Evolutionary conservation across 2,888 invertebrate species (phyloP).

Genomic region (Latrodectus elegans): DNA sequence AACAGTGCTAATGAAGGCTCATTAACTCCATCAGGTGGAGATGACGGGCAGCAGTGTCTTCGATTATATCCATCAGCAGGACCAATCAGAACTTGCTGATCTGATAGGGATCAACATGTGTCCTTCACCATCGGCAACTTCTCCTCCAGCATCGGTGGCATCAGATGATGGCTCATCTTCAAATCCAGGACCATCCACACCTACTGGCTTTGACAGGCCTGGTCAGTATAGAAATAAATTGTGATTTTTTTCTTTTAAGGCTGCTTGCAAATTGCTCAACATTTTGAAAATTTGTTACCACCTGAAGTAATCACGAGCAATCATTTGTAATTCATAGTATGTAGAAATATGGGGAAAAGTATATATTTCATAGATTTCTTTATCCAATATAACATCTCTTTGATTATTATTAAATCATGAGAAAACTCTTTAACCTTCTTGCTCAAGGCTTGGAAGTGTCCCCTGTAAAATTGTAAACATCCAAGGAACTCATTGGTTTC

Average conservation of each 20-base stretch:
- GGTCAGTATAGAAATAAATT: slow-evolving; percentile 28
- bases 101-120: slow-evolving; percentile 90
- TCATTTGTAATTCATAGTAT: no score
- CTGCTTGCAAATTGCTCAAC: not conserved
- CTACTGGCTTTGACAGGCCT: slow-evolving; percentile 61
- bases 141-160: slow-evolving; percentile 83
- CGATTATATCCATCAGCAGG: slow-evolving; percentile 97
- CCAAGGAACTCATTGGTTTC: no score
- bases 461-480: no score
- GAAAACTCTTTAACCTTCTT: no score
- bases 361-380: no score
- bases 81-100: slow-evolving; percentile 96
- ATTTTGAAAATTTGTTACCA: no score
- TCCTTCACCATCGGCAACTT: slow-evolving; percentile 75
- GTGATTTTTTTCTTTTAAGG: not conserved
- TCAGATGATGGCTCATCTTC: slow-evolving; percentile 85
- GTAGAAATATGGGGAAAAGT: no score
- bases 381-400: no score
- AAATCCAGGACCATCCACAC: slow-evolving; percentile 61
- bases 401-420: no score
- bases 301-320: no score
- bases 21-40: slow-evolving; percentile 87
- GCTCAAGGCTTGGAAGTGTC: no score
- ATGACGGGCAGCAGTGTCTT: slow-evolving; percentile 99
- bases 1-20: not conserved